Evolutionary conservation across 2,888 invertebrate species (phyloP).

Genomic region (Callyntrura sp.): DNA sequence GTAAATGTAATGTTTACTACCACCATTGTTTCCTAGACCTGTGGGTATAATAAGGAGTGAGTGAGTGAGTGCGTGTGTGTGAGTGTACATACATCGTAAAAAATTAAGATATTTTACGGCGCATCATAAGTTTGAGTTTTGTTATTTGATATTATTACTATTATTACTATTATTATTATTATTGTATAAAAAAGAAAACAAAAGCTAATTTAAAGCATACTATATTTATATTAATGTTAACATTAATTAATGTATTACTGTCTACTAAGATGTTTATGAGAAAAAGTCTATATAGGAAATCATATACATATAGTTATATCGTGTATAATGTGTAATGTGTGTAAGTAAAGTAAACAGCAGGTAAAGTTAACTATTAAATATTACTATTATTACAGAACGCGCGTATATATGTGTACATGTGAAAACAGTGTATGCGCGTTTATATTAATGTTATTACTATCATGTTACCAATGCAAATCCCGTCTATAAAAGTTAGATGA

Average conservation of each 20-base stretch:
- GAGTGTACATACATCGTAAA: not conserved
- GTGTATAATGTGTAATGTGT: not conserved
- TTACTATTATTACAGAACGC: too few relatives aligned
- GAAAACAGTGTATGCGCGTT: not conserved
- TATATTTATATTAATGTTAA: slow-evolving; percentile 2
- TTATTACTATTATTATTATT: too few relatives aligned
- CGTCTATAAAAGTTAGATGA: slow-evolving; percentile 21
- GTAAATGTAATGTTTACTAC: not conserved
- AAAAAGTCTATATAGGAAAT: not conserved
- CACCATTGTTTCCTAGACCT: not conserved
- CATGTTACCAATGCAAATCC: slow-evolving; percentile 75
- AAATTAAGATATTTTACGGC: not conserved
- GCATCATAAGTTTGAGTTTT: not conserved
- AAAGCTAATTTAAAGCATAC: not conserved
- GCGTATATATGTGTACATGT: not conserved
- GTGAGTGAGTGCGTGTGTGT: too few relatives aligned
- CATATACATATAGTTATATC: not conserved
- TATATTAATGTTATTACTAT: slow-evolving; percentile 33
- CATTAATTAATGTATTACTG: too few relatives aligned
- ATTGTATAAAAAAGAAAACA: too few relatives aligned
- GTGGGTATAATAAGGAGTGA: too few relatives aligned
- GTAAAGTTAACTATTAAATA: slow-evolving; percentile 3
- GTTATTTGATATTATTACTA: not conserved
- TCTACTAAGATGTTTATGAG: not conserved
- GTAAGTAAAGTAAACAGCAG: not conserved